Base-by-base conservation (phyloP, 2,797 vertebrate species). In the Cephalopachus bancanus region DNA sequence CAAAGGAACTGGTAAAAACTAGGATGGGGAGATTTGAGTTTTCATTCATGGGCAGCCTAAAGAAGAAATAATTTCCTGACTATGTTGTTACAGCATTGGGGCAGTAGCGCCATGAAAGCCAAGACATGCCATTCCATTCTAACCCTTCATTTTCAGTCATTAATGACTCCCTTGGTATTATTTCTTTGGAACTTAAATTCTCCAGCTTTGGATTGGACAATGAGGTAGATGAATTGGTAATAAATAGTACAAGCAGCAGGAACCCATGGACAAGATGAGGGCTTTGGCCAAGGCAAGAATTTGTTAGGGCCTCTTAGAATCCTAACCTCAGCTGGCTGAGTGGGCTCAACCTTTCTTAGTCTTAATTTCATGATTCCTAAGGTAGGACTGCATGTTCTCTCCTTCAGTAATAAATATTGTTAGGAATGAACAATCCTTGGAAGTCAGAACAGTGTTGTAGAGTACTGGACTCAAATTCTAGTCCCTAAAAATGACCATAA, bases 61-160 rank as follows among this genome's bases (percentile, higher is more conserved):
- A 94, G 65, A 96, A 94, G 33, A 97, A 96, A 80, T 94, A 51
- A 69, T 81, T 87, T 78, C 71, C 83, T 91, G 83, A 94, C 78
- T 90, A 20, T 94, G 85, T 97, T 96, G 64, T 71, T 19, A 6
- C 60, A 89, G 87, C 90, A 53, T 81, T 93, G 86, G 92, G 93
- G 91, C 33, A 95, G 89, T 37, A 94, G 79, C 28, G 11, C 33
- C 75, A 3, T 24, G 10, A 51, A 76, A 72, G 91, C 75, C 60
- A 33, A 95, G 95, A 89, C 96, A 96, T 89, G 83, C 84, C 65
- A n/a, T 97, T 64, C 78, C 67, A 37, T 51, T 95, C 90, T 94
- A 96, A 89, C 33, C 24, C 88, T 91, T 96, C 94, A 96, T 97
- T 94, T 98, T 96, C 93, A 93, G 67, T 83, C 93, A 60, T n/a